These are phyloP conservation scores for Lepisosteus oculatus DNA, from an alignment of 2,113 vertebrate species.

Conservation along the genomic window DNA sequence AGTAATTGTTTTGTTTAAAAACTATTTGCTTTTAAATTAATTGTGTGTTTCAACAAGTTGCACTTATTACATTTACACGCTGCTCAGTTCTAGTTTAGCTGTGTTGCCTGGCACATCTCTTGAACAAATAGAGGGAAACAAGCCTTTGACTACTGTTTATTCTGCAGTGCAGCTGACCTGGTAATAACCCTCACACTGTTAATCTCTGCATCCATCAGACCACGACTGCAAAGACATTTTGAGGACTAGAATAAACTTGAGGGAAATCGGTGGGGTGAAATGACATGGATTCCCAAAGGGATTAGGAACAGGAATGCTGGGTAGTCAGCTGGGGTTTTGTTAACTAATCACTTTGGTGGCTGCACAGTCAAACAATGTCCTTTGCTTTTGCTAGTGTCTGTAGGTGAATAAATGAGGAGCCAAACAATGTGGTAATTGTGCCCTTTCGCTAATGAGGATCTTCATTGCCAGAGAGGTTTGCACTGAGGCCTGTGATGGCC, in stretches of 20 bases:
- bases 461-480: conserved; percentile 49
- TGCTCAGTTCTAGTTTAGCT: no score
- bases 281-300: background rate
- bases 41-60: no score
- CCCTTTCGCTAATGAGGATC: conserved; percentile 46
- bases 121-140: no score
- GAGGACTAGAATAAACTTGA: background rate
- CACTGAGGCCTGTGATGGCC: conserved; percentile 46
- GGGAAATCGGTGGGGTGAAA: conserved; percentile 6
- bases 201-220: background rate
- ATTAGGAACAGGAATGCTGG: background rate
- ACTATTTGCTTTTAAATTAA: no score
- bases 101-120: no score
- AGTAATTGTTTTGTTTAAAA: no score
- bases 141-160: no score
- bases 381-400: conserved; percentile 21
- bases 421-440: conserved; percentile 63
- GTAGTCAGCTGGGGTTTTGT: conserved; percentile 12
- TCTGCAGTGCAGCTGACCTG: no score
- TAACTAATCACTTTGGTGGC: conserved; percentile 23
- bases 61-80: no score
- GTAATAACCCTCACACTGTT: no score
- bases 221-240: background rate
- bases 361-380: conserved; percentile 36
- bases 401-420: background rate